phyloP scores from a whole-genome alignment of 2,797 vertebrate genomes.

The Aldrovandia affinis region DNA sequence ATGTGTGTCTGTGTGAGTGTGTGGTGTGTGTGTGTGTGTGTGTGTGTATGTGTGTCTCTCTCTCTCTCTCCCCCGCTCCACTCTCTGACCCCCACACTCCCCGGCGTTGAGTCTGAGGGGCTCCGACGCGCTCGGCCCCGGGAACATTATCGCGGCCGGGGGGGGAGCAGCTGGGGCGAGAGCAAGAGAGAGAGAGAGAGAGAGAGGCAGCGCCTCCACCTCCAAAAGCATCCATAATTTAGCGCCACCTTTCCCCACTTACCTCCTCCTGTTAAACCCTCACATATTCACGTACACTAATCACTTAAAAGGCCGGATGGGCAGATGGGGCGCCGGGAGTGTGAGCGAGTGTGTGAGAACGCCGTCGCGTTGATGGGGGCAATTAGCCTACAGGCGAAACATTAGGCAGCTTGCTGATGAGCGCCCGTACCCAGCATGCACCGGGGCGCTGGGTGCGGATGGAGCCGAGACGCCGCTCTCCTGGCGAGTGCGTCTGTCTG shows the following conservation, averaged over 20 bases:
- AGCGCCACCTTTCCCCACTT: conserved; percentile 45
- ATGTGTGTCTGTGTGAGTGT: no score
- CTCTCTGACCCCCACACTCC: no score
- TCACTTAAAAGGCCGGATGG: conserved; percentile 72
- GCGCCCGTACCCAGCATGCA: conserved; percentile 37
- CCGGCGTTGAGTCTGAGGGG: no score
- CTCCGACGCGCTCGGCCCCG: no score
- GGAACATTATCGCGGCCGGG: no score
- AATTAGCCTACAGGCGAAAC: conserved; percentile 65
- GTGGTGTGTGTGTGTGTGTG: no score
- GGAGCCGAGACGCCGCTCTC: no score
- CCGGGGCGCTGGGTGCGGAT: neutral
- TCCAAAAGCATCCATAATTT: conserved; percentile 63
- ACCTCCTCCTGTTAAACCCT: conserved; percentile 53
- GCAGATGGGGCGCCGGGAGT: conserved; percentile 29
- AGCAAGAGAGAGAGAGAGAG: neutral
- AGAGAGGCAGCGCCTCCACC: neutral
- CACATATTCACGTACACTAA: conserved; percentile 70
- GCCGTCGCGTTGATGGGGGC: conserved; percentile 38
- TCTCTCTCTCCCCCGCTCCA: no score
- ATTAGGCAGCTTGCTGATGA: conserved; percentile 51
- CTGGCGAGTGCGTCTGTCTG: no score
- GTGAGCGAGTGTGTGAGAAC: conserved; percentile 33
- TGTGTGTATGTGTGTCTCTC: no score
- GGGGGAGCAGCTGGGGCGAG: neutral